Evolutionary conservation across 1,140 invertebrate species (phyloP).

Genomic region (Temnothorax curvispinosus): DNA sequence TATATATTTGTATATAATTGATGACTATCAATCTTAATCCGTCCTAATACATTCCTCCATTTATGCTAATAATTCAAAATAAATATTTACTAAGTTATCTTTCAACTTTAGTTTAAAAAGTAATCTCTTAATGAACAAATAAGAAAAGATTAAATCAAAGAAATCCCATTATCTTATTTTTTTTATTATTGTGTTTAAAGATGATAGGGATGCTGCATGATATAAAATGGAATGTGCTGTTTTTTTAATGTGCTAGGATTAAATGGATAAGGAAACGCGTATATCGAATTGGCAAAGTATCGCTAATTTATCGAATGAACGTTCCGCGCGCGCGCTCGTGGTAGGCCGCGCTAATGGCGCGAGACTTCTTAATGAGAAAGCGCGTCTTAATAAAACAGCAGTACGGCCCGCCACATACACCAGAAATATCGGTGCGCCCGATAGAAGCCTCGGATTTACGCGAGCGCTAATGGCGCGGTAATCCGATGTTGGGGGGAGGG

Average conservation of each 20-base stretch:
- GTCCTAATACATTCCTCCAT: too few relatives aligned
- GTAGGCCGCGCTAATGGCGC: conserved; percentile 61
- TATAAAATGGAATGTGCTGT: neutral
- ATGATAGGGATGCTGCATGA: neutral
- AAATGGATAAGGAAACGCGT: neutral
- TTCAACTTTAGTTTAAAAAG: neutral
- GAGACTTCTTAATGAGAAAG: conserved; percentile 75
- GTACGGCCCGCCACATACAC: conserved; percentile 66
- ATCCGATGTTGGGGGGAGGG: conserved; percentile 32
- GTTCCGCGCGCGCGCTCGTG: conserved; percentile 54
- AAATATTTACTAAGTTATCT: neutral
- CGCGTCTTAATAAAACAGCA: conserved; percentile 73
- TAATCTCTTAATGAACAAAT: neutral
- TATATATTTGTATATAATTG: neutral
- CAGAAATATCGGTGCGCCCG: conserved; percentile 69
- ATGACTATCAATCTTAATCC: neutral
- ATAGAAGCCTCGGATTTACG: conserved; percentile 63
- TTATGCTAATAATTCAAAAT: neutral
- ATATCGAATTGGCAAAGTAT: conserved; percentile 23
- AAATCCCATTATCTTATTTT: neutral
- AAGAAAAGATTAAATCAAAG: neutral
- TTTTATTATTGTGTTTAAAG: neutral
- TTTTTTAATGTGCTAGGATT: conserved; percentile 1
- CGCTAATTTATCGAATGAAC: conserved; percentile 69
- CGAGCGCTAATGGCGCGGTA: conserved; percentile 51